Base-by-base conservation (phyloP, 2,113 vertebrate genomes). In the Bagarius yarrelli region DNA sequence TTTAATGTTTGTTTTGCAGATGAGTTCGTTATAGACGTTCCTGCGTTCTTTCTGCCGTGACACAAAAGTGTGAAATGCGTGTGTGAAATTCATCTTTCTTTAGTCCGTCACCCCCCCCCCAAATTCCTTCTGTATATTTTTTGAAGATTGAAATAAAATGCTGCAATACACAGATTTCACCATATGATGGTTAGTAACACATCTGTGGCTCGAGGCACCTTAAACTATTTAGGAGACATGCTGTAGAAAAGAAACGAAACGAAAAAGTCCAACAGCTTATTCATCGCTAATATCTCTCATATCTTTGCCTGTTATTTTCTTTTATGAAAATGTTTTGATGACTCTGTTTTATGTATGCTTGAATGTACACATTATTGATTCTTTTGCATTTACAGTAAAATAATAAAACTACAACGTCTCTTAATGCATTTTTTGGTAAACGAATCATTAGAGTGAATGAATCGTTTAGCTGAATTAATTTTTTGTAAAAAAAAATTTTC, bases 11-110 rank as follows among this genome's bases (percentile, higher is more conserved):
- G 56, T 63, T 55, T 85, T 84, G 61, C 85, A 87, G 86, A 87
- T 87, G 78, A 87, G 77, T 83, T 94, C 94, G 85, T 93, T 94
- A 4, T 95, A 93, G 84, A 91, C 91, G 81, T n/a, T 55, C 60
- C 83, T 53, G n/a, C 50, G 74, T 71, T 19, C 25, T 19, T 3
- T 53, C 57, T 30, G 59, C 53, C 27, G 14, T 2, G 8, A 25
- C 14, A 40, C 36, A 60, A 52, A 34, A 9, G 32, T 5, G 8
- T 50, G 21, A n/a, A 53, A 15, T 18, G 25, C 64, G 40, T 63
- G 57, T 79, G 11, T 55, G 15, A 52, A 40, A 59, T 70, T n/a
- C 53, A 47, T 32, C 15, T 3, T 0, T 47, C n/a, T 69, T 57
- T 57, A 8, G 36, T 57, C 36, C 40, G 18, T 19, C 53, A 47